Conservation (phyloP, 2,113 vertebrate species). For the Melanotaenia duboulayi region DNA sequence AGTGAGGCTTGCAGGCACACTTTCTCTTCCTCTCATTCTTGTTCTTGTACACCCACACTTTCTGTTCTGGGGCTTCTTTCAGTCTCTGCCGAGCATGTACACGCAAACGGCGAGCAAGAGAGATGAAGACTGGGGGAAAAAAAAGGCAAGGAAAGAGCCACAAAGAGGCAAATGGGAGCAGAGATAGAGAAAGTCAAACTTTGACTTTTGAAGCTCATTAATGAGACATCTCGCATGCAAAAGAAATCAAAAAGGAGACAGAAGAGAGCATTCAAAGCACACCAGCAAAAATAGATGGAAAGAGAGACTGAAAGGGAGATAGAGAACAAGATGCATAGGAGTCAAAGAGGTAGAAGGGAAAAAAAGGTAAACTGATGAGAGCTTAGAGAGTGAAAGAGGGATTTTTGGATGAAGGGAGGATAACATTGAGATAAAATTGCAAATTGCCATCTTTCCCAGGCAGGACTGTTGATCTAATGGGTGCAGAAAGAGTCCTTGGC, state of each 20-base stretch:
- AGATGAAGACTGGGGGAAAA: constrained; percentile 17
- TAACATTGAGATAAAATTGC: constrained; percentile 66
- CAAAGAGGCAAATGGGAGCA: constrained; percentile 69
- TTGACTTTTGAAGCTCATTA: constrained; percentile 78
- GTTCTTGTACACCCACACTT: constrained; percentile 73
- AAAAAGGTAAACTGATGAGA: constrained; percentile 56
- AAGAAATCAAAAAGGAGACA: constrained; percentile 25
- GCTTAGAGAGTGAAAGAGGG: constrained; percentile 55
- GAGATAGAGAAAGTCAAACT: constrained; percentile 66
- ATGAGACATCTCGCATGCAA: constrained; percentile 68
- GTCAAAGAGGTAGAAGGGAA: constrained; percentile 36
- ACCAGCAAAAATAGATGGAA: constrained; percentile 63
- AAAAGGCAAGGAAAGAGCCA: constrained; percentile 43
- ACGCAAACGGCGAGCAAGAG: constrained; percentile 45
- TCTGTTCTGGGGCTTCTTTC: constrained; percentile 71
- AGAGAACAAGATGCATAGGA: constrained; percentile 20
- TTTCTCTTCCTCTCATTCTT: constrained; percentile 69
- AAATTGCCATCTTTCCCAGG: constrained; percentile 65
- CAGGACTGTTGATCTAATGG: constrained; percentile 71
- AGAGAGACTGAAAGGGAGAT: constrained; percentile 29
- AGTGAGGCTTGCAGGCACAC: constrained; percentile 68
- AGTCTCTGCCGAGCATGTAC: constrained; percentile 67
- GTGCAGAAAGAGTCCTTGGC: constrained; percentile 70
- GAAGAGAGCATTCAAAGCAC: constrained; percentile 26
- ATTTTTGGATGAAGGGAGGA: constrained; percentile 62